Base-by-base conservation (phyloP, 2,797 vertebrate species). In the Momotus momota region DNA sequence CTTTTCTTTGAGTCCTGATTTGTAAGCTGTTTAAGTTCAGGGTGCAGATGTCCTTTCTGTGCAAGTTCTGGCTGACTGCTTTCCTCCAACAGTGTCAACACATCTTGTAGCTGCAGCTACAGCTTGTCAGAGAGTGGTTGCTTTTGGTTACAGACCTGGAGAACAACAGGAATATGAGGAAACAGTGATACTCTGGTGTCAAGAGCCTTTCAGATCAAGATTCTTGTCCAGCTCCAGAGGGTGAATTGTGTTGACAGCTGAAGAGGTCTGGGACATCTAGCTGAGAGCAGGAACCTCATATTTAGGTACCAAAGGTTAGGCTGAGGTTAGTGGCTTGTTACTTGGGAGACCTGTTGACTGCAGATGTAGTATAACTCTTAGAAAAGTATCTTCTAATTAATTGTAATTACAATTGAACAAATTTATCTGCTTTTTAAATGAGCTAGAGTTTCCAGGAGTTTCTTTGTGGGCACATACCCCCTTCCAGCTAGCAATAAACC, bases 121-220 rank as follows among this genome's bases (percentile, higher is more conserved):
- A 73, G 64, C 83, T 94, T 92, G 84, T 58, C 5, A 4, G 19
- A 31, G 25, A 72, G 81, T 88, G 31, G 62, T 45, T 78, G 48
- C 26, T 72, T 88, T 86, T 92, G 62, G 16, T 73, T 70, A 83
- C 35, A 46, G 35, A 82, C 27, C 31, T n/a, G 64, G 33, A 86
- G 33, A 60, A 81, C 80, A 95, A 67, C 72, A 88, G 72, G 70
- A 80, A 89, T 25, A 22, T 46, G 55, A 91, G 9, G 29, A 79
- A 81, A 74, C 16, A 71, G 12, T 14, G 35, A 0, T 10, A 9
- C 8, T 73, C 43, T 41, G 29, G 7, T 55, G 45, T 2, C 2
- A 6, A 58, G 23, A 79, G 29, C 35, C 41, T 87, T 71, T 71
- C 52, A 60, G n/a, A 62, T 4, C 54, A 52, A 81, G 17, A 5